Evolutionary conservation across 2,888 invertebrate genomes (phyloP).

Genomic region (Macrophya alboannulata): DNA sequence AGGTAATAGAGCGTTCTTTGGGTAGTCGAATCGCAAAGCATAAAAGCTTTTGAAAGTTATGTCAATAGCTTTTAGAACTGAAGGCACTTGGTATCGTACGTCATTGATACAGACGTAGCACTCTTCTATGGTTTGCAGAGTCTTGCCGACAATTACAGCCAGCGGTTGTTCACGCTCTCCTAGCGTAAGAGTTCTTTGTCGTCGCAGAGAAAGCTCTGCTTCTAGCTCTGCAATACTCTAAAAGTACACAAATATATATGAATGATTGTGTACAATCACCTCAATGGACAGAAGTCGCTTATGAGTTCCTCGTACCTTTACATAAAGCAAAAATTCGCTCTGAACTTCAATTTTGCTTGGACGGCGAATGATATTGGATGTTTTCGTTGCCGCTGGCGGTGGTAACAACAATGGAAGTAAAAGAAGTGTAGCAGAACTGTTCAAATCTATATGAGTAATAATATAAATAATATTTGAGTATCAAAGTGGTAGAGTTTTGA

Average conservation of each 20-base stretch:
- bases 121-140: not conserved
- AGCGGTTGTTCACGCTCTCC: slow-evolving; percentile 52
- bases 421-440: slow-evolving; percentile 38
- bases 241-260: not conserved
- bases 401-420: slow-evolving; percentile 55
- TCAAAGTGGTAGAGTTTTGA: not conserved
- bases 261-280: not conserved
- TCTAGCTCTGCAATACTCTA: slow-evolving; percentile 53
- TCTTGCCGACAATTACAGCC: slow-evolving; percentile 34
- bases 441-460: slow-evolving; percentile 51
- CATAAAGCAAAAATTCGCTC: slow-evolving; percentile 58
- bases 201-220: slow-evolving; percentile 29
- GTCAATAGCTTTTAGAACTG: slow-evolving; percentile 53
- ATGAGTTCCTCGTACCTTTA: slow-evolving; percentile 50
- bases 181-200: not conserved
- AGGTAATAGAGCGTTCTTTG: slow-evolving; percentile 58
- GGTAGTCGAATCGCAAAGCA: slow-evolving; percentile 59
- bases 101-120: slow-evolving; percentile 59
- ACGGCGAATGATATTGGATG: slow-evolving; percentile 10
- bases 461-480: not conserved
- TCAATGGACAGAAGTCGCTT: not conserved
- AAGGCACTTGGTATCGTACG: slow-evolving; percentile 46
- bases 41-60: slow-evolving; percentile 60
- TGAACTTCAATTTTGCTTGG: slow-evolving; percentile 59
- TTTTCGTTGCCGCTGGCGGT: slow-evolving; percentile 50